Evolutionary conservation across 2,797 vertebrate genomes (phyloP).

Genomic region (Simalia tracyae): DNA sequence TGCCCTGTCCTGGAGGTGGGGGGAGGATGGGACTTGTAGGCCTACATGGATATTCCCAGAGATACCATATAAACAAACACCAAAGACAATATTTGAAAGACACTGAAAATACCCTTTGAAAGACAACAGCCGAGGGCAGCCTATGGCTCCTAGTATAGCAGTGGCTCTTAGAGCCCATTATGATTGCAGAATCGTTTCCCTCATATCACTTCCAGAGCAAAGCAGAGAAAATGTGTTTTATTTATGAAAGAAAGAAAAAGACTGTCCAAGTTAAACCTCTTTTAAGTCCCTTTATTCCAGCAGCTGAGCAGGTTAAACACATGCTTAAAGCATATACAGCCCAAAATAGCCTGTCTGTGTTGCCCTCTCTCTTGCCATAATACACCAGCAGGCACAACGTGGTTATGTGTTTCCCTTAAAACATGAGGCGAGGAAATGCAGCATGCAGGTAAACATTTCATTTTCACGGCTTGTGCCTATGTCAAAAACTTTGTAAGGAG

Average conservation of each 20-base stretch:
- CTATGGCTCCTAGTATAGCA: not conserved
- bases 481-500: constrained; percentile 25
- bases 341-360: not conserved
- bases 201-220: not conserved
- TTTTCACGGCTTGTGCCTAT: constrained; percentile 7
- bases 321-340: not conserved
- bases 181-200: not conserved
- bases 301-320: not conserved
- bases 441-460: not conserved
- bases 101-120: not conserved
- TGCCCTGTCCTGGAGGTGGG: not conserved
- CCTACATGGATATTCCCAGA: not conserved
- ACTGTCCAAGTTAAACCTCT: not conserved
- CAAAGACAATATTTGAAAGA: not conserved
- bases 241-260: not conserved
- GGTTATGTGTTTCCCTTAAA: not conserved
- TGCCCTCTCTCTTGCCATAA: not conserved
- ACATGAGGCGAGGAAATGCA: not conserved
- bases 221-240: not conserved
- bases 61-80: not conserved
- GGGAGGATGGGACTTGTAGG: not conserved
- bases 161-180: not conserved
- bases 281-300: not conserved
- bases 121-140: not conserved
- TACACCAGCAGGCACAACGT: not conserved